These are phyloP conservation scores for Mus spicilegus DNA, from an alignment of 2,113 vertebrate genomes.

Conservation along the genomic window DNA sequence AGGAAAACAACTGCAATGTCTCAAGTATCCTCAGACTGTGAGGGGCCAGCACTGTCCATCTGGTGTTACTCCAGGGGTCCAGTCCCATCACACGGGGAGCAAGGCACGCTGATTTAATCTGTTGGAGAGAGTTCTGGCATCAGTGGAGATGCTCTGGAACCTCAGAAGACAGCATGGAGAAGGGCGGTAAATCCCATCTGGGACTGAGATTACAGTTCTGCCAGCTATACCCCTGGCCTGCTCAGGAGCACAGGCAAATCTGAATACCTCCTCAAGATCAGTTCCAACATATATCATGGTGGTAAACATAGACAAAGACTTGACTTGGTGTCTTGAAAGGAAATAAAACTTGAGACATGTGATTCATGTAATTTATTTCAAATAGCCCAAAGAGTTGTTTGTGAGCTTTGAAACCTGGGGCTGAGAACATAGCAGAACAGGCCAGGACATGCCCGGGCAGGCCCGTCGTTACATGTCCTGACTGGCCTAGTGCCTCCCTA, in stretches of 20 bases:
- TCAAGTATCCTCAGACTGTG: background rate
- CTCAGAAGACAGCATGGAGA: background rate
- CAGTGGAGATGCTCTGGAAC: background rate
- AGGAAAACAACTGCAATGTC: background rate
- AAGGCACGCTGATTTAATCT: background rate
- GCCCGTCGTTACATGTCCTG: no score
- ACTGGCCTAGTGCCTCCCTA: no score
- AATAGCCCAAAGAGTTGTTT: no score
- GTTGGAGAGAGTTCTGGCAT: background rate
- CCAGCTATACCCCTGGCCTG: background rate
- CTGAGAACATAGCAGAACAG: no score
- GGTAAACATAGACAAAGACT: background rate
- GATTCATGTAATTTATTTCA: no score
- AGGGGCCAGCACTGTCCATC: background rate
- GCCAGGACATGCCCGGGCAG: no score
- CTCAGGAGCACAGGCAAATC: background rate
- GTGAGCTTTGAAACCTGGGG: no score
- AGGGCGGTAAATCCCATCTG: background rate
- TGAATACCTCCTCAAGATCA: background rate
- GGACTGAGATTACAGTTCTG: background rate
- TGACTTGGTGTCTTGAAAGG: background rate
- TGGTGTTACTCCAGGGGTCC: background rate
- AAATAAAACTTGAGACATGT: no score
- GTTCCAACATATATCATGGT: background rate
- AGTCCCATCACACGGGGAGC: background rate